Percentiles rank a stretch among this genome's conserved stretches.
Evolutionary conservation across 35 echinoderm and acorn worm species (phyloP).

Genomic region (Strongylocentrotus purpuratus): DNA sequence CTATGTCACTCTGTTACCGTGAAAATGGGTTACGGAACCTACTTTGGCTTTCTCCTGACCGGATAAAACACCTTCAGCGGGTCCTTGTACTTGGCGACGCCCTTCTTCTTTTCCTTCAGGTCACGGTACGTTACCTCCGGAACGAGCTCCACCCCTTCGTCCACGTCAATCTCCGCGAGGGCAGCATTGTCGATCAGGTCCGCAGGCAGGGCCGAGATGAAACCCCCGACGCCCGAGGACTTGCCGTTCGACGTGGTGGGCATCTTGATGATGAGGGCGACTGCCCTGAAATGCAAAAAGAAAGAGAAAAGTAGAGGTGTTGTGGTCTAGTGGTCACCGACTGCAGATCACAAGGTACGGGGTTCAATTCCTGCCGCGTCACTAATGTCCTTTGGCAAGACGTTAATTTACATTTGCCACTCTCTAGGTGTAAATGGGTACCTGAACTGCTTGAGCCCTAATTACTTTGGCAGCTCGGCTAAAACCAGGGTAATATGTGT

Average conservation of each 20-base stretch:
- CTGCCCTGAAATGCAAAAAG: background rate
- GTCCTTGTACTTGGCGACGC: conserved; percentile 50
- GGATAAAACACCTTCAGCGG: conserved; percentile 54
- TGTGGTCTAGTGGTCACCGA: no score
- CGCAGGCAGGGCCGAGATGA: background rate
- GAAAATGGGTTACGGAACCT: background rate
- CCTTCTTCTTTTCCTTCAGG: conserved; percentile 47
- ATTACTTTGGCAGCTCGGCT: no score
- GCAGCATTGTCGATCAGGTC: conserved; percentile 58
- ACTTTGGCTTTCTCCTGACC: conserved; percentile 55
- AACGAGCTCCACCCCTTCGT: conserved; percentile 54
- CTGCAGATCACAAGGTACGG: no score
- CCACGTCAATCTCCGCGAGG: conserved; percentile 49
- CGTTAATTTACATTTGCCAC: no score
- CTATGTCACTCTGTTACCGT: no score
- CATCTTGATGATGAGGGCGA: background rate
- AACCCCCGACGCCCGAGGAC: conserved; percentile 4
- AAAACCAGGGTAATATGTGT: no score
- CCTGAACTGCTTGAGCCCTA: no score
- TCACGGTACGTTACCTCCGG: conserved; percentile 51
- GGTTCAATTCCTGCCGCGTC: no score
- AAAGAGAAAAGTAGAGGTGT: background rate
- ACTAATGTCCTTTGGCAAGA: no score
- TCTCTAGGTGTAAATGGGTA: no score
- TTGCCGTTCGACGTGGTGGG: background rate